phyloP scores from a whole-genome alignment of 2,113 vertebrate species.

The Hyla sarda region DNA sequence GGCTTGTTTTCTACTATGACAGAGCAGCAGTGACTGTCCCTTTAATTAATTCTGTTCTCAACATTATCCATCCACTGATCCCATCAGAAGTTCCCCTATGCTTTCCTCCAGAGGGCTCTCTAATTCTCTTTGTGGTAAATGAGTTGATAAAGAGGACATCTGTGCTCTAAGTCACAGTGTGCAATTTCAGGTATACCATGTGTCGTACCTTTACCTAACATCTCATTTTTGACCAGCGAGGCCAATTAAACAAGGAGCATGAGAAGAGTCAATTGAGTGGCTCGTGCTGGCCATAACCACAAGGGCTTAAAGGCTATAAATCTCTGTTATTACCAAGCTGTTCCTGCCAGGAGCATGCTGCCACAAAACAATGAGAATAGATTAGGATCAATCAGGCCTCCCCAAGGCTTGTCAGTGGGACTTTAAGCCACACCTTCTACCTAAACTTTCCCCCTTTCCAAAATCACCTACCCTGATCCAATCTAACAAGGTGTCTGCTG shows the following conservation, averaged over 20 bases:
- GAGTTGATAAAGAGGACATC: conserved; percentile 74
- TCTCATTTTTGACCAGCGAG: conserved; percentile 74
- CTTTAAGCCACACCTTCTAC: conserved; percentile 76
- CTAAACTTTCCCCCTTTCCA: conserved; percentile 71
- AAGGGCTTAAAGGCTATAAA: conserved; percentile 78
- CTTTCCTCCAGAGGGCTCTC: conserved; percentile 62
- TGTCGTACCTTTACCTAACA: conserved; percentile 76
- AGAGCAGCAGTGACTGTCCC: conserved; percentile 51
- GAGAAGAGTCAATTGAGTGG: conserved; percentile 70
- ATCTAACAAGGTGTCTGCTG: conserved; percentile 77
- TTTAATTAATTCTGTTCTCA: conserved; percentile 64
- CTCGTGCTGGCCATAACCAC: conserved; percentile 73
- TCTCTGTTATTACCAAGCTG: conserved; percentile 84
- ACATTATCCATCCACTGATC: conserved; percentile 55
- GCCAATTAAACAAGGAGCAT: conserved; percentile 75
- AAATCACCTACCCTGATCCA: conserved; percentile 67
- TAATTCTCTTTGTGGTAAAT: conserved; percentile 64
- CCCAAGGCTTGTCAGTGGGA: conserved; percentile 77
- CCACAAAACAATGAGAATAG: conserved; percentile 77
- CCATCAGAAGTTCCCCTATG: conserved; percentile 60
- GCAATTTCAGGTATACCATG: conserved; percentile 77
- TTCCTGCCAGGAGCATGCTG: conserved; percentile 78
- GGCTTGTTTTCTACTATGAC: conserved; percentile 61
- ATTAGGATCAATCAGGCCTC: conserved; percentile 80
- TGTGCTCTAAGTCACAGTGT: conserved; percentile 73